phyloP scores from a whole-genome alignment of 2,113 vertebrate genomes.

The Alectura lathami region DNA sequence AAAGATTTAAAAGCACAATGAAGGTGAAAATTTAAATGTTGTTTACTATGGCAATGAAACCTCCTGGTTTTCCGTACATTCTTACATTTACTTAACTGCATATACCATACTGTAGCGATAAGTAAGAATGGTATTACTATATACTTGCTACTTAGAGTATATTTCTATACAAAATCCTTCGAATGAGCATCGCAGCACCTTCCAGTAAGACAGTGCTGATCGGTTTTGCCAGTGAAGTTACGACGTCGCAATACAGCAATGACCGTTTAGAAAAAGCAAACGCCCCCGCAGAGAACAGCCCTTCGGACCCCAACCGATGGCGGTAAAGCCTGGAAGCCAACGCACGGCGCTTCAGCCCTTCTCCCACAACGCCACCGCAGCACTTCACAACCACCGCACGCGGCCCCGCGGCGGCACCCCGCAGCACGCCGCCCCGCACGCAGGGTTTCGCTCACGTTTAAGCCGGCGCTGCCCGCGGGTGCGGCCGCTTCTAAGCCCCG shows the following conservation, averaged over 20 bases:
- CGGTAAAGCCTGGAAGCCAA: fast-evolving
- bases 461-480: no score
- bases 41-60: background rate
- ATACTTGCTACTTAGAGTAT: background rate
- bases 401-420: no score
- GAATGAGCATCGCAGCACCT: background rate
- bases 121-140: fast-evolving
- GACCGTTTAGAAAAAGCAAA: background rate
- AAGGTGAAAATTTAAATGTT: background rate
- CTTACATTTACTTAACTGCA: background rate
- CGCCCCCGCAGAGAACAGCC: background rate
- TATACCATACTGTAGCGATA: background rate
- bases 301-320: fast-evolving
- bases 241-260: fast-evolving
- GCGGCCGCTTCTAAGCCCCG: no score
- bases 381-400: fast-evolving
- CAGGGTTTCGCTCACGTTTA: background rate
- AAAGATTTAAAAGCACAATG: background rate
- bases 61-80: background rate
- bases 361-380: fast-evolving
- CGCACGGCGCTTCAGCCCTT: fast-evolving
- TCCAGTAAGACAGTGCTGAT: background rate
- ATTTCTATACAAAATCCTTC: fast-evolving
- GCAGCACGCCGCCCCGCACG: no score
- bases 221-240: background rate